Percentiles rank a stretch among this genome's conserved stretches.
Evolutionary conservation across 2,888 invertebrate genomes (phyloP).

Genomic region (Eudemis profundana): DNA sequence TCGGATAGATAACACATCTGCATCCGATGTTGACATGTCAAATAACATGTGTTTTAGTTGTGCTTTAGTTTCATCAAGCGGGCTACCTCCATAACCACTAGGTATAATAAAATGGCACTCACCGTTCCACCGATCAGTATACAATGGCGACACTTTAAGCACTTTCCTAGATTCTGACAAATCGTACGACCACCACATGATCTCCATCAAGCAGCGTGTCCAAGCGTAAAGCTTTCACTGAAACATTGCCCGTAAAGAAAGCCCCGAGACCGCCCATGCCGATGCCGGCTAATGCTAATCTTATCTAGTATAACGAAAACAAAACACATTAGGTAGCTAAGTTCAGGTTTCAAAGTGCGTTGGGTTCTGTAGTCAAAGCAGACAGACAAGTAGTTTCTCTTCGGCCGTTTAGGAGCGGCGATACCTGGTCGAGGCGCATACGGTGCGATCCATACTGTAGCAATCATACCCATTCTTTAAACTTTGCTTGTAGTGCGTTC

Average conservation of each 20-base stretch:
- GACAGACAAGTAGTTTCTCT: too few relatives aligned
- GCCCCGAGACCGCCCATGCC: not conserved
- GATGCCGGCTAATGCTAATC: not conserved
- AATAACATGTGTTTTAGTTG: too few relatives aligned
- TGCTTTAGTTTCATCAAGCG: too few relatives aligned
- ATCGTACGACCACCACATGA: not conserved
- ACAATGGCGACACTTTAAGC: conserved; percentile 20
- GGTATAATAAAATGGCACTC: not conserved
- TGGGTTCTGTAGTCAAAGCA: not conserved
- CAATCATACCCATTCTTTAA: too few relatives aligned
- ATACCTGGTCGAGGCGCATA: too few relatives aligned
- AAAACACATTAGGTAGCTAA: not conserved
- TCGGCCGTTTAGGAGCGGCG: too few relatives aligned
- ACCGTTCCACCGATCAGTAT: conserved; percentile 12
- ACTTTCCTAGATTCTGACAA: not conserved
- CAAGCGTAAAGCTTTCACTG: not conserved
- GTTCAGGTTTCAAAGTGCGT: not conserved
- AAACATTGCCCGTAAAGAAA: not conserved
- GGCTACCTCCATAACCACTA: not conserved
- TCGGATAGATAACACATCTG: too few relatives aligned
- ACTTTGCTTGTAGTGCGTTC: too few relatives aligned
- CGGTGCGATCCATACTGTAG: too few relatives aligned
- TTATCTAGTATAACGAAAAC: not conserved
- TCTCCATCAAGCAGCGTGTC: too few relatives aligned
- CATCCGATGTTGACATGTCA: too few relatives aligned